Evolutionary conservation across 1,140 invertebrate genomes (phyloP), one percentile per base, ranked within the genome.

Genomic region (Caenorhabditis tropicalis): DNA sequence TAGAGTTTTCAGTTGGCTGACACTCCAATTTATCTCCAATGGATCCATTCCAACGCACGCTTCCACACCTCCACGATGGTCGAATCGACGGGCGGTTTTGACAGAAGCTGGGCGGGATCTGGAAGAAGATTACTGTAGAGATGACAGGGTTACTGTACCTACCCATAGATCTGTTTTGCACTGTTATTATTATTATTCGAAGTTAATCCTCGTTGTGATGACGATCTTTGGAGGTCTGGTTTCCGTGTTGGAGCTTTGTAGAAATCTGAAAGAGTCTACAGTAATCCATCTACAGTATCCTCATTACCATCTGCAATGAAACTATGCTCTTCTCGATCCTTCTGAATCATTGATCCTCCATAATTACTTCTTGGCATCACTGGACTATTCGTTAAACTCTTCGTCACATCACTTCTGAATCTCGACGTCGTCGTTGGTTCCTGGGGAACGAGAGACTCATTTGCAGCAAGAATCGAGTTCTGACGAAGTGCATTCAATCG

Each of bases 11-110:
- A 87, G 70, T 79, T 85, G 86, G 21, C 48, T 43, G 31, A 87
- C 86, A 82, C 58, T 79, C 86, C 86, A 87, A 79, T 87, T 87
- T 58, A 87, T 87, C 58, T 87, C 86, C 33, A 87, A 24, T 19
- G 81, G 82, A 33, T 87, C 86, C 84, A 87, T 86, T 27, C 83
- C 84, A 21, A 82, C 83, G 79, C 84, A 87, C 33, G 53, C 53
- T 31, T 53, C 65, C 10, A 53, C 51, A 19, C 81, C 36, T 6
- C 81, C 36, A 10, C 16, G 19, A 19, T 7, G 4, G 2, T 21
- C 36, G 36, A 74, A 74, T 36, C 65, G 65, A 43, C 65, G 65
- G 24, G 65, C 2, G 2, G 65, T 74, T 74, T 74, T 74, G 33
- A 74, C 36, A 12, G 65, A 74, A 7, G 65, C 43, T 24, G 65